phyloP scores from a whole-genome alignment of 2,797 vertebrate genomes.

The Enteromius anoplus region DNA sequence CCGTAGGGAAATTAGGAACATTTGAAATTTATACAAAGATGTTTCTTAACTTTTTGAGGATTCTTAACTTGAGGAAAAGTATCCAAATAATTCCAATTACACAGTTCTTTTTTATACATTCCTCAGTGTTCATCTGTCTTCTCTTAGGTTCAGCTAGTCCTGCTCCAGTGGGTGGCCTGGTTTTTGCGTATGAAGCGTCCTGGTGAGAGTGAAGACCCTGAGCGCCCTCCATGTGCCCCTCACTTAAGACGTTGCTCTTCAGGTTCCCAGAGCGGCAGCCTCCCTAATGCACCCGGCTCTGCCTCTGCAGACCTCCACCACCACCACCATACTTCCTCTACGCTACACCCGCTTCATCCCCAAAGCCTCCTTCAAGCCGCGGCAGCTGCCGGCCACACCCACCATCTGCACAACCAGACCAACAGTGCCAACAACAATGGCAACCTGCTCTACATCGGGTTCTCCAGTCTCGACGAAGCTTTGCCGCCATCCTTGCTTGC shows the following conservation, averaged over 20 bases:
- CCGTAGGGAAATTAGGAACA: background rate
- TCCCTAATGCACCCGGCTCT: constrained; percentile 66
- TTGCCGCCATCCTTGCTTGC: constrained; percentile 66
- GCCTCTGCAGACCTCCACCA: constrained; percentile 55
- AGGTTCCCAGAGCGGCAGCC: constrained; percentile 77
- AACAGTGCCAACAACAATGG: constrained; percentile 77
- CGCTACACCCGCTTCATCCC: constrained; percentile 75
- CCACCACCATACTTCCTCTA: constrained; percentile 60
- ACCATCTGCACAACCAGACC: constrained; percentile 71
- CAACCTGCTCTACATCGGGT: constrained; percentile 79
- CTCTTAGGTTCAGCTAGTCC: constrained; percentile 74
- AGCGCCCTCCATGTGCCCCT: constrained; percentile 77
- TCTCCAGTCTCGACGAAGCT: constrained; percentile 77
- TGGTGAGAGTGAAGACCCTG: constrained; percentile 73
- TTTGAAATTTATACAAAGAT: background rate
- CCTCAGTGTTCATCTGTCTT: background rate
- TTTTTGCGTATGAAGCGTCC: constrained; percentile 83
- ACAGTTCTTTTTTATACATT: background rate
- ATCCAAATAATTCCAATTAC: background rate
- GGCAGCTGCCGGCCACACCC: constrained; percentile 63
- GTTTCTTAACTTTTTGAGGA: too few species aligned
- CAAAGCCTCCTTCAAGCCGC: constrained; percentile 75
- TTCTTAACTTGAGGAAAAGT: background rate
- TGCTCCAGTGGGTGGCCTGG: constrained; percentile 84
- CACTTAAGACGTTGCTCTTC: constrained; percentile 82